These are phyloP conservation scores for Clamator glandarius DNA, from an alignment of 2,797 vertebrate species.

Conservation along the genomic window DNA sequence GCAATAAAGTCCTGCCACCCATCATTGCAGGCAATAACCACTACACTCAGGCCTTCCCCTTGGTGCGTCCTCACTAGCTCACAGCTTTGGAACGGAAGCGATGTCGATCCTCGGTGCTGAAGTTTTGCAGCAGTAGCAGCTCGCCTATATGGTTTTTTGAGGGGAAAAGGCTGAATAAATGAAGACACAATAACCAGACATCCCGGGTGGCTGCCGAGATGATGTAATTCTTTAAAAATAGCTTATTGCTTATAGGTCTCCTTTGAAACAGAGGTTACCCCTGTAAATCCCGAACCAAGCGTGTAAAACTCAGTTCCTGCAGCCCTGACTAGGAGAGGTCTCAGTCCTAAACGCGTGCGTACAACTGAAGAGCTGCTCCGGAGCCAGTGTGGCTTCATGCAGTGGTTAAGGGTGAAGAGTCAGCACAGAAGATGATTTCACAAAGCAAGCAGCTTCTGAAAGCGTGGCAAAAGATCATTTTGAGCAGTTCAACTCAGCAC, in stretches of 20 bases:
- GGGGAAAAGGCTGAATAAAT: slow-evolving; percentile 14
- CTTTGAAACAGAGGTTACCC: slow-evolving; percentile 17
- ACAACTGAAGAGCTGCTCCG: neutral
- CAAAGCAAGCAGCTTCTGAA: neutral
- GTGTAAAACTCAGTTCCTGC: neutral
- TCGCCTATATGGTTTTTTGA: neutral
- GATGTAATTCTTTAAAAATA: slow-evolving; percentile 3
- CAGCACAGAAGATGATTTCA: neutral
- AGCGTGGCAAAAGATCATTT: neutral
- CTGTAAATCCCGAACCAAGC: neutral
- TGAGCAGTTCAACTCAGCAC: neutral
- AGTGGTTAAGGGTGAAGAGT: neutral
- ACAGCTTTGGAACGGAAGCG: neutral
- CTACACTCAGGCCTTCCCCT: neutral
- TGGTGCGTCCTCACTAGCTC: neutral
- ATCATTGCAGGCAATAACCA: accelerated
- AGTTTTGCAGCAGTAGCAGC: neutral
- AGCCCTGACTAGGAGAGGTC: neutral
- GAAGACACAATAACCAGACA: slow-evolving; percentile 27
- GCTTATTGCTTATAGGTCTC: slow-evolving; percentile 30
- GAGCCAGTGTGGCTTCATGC: neutral
- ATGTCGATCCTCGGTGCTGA: neutral
- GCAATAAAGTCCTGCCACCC: accelerated
- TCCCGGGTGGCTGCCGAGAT: neutral
- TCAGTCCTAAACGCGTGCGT: neutral